These are phyloP conservation scores for Gavia stellata DNA, from an alignment of 2,113 vertebrate species.

Conservation along the genomic window DNA sequence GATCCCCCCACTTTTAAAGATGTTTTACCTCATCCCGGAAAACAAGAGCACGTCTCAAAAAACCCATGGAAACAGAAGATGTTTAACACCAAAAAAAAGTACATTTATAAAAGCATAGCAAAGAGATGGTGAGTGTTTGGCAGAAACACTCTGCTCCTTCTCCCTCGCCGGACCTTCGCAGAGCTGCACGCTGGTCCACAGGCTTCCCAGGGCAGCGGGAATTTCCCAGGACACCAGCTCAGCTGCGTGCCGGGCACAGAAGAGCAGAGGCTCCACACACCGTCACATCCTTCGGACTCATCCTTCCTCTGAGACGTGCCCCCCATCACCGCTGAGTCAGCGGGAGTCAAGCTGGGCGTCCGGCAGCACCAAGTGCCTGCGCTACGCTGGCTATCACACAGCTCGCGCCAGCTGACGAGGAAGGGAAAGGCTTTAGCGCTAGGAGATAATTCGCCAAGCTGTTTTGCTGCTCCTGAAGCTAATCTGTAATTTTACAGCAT, in stretches of 20 bases:
- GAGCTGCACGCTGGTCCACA: accelerated
- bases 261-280: not conserved
- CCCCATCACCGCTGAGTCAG: not conserved
- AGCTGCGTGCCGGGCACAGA: not conserved
- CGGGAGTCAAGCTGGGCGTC: not conserved
- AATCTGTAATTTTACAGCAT: not conserved
- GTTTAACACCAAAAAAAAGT: not conserved
- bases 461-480: not conserved
- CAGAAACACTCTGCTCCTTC: not conserved
- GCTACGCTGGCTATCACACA: accelerated
- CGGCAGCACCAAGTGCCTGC: not conserved
- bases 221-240: not conserved
- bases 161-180: not conserved
- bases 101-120: not conserved
- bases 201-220: not conserved
- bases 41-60: not conserved
- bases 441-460: not conserved
- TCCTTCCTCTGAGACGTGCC: not conserved
- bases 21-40: not conserved
- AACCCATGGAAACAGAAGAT: not conserved
- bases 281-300: not conserved
- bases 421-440: not conserved
- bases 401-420: not conserved
- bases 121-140: not conserved
- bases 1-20: not conserved